phyloP scores from a whole-genome alignment of 1,140 invertebrate genomes.

The Goniozus legneri region DNA sequence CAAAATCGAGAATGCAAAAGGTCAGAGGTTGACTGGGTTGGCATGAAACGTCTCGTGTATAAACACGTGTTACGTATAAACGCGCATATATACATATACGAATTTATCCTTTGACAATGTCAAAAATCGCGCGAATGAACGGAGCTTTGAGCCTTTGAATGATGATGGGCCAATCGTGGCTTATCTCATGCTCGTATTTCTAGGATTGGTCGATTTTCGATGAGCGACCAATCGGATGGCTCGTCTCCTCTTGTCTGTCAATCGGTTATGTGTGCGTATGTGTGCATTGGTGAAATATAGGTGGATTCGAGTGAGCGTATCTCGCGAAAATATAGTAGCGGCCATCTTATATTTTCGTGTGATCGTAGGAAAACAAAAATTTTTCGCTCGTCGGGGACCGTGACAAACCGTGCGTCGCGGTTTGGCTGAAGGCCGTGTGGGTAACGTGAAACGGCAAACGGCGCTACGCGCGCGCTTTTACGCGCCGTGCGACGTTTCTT shows the following conservation, averaged over 20 bases:
- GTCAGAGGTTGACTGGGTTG: too few relatives aligned
- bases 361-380: slow-evolving; percentile 56
- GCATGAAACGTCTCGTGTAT: too few relatives aligned
- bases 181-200: too few relatives aligned
- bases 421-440: too few relatives aligned
- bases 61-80: too few relatives aligned
- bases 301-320: slow-evolving; percentile 33
- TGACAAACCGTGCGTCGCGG: slow-evolving; percentile 45
- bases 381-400: slow-evolving; percentile 50
- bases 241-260: slow-evolving; percentile 30
- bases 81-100: too few relatives aligned
- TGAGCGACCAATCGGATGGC: slow-evolving; percentile 28
- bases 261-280: slow-evolving; percentile 26
- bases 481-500: slow-evolving; percentile 45
- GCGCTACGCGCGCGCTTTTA: slow-evolving; percentile 44
- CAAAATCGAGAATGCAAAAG: too few relatives aligned
- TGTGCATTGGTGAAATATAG: slow-evolving; percentile 14
- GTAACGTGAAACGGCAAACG: slow-evolving; percentile 38
- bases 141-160: too few relatives aligned
- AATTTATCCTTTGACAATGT: too few relatives aligned
- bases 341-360: slow-evolving; percentile 58
- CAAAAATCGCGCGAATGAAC: too few relatives aligned
- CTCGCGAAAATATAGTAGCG: slow-evolving; percentile 49
- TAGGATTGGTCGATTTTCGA: too few relatives aligned
- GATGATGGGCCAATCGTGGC: too few relatives aligned